Conservation (phyloP, 2,797 vertebrate genomes). For the Ctenopoma multispine region DNA sequence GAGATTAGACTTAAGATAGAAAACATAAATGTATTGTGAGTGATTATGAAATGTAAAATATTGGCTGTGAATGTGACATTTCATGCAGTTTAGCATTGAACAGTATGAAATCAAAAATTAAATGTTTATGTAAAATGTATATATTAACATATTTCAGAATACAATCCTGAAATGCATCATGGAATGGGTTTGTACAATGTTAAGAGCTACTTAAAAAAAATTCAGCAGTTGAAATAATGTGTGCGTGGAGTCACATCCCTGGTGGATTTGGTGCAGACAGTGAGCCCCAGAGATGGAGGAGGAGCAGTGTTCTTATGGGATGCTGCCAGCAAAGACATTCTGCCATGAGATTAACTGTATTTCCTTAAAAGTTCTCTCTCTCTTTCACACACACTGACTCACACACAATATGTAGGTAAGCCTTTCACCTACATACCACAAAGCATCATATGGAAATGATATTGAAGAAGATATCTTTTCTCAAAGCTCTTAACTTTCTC, state of each 20-base stretch:
- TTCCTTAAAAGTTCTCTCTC: conserved; percentile 16
- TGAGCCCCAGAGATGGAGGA: conserved; percentile 39
- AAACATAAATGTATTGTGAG: conserved; percentile 35
- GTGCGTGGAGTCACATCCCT: conserved; percentile 19
- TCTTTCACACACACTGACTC: conserved; percentile 4
- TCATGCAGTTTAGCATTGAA: conserved; percentile 74
- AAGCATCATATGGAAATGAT: conserved; percentile 22
- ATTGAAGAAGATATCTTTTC: conserved; percentile 8
- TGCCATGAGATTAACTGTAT: background rate
- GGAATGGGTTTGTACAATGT: conserved; percentile 70
- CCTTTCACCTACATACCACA: conserved; percentile 28
- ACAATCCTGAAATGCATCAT: conserved; percentile 78
- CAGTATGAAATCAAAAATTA: conserved; percentile 52
- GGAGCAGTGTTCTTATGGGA: conserved; percentile 48
- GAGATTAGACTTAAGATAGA: conserved; percentile 37
- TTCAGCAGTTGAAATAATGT: conserved; percentile 21
- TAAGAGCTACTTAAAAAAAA: conserved; percentile 37
- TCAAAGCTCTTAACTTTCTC: background rate
- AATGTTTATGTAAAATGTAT: conserved; percentile 58
- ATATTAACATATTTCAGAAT: conserved; percentile 78
- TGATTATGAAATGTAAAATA: conserved; percentile 23
- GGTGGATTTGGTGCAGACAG: conserved; percentile 33
- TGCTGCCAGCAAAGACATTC: conserved; percentile 17
- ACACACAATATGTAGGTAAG: conserved; percentile 16
- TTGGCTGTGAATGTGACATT: conserved; percentile 59